Conservation (phyloP, 2,113 vertebrate genomes). For the Calypte anna region DNA sequence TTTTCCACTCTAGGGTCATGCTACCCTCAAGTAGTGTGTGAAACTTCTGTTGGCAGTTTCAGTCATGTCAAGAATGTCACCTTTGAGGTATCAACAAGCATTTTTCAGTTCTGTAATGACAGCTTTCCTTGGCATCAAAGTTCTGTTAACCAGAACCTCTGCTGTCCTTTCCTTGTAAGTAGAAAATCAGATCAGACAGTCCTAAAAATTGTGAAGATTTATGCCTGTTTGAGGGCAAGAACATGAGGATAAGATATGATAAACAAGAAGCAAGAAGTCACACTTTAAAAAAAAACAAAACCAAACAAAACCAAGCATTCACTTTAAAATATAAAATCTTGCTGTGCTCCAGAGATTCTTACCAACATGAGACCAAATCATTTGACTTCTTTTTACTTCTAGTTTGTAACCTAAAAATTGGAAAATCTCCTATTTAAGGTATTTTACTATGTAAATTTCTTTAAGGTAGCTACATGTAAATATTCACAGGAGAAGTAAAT, state of each 20-base stretch:
- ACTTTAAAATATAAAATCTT: background rate
- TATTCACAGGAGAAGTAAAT: background rate
- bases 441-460: background rate
- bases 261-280: background rate
- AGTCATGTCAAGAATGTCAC: background rate
- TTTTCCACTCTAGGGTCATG: background rate
- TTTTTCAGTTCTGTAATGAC: background rate
- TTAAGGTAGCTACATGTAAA: background rate
- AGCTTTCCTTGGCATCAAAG: background rate
- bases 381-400: background rate
- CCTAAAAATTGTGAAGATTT: background rate
- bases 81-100: background rate
- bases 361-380: background rate
- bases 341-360: background rate
- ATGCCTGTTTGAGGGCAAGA: background rate
- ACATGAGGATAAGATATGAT: background rate
- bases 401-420: background rate
- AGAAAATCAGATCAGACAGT: background rate
- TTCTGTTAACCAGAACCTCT: background rate
- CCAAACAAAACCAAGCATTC: background rate
- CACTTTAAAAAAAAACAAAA: fast-evolving
- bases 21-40: background rate
- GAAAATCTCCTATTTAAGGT: background rate
- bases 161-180: background rate
- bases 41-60: background rate